Base-by-base conservation (phyloP, 1,140 invertebrate species). In the Heterodera schachtii region DNA sequence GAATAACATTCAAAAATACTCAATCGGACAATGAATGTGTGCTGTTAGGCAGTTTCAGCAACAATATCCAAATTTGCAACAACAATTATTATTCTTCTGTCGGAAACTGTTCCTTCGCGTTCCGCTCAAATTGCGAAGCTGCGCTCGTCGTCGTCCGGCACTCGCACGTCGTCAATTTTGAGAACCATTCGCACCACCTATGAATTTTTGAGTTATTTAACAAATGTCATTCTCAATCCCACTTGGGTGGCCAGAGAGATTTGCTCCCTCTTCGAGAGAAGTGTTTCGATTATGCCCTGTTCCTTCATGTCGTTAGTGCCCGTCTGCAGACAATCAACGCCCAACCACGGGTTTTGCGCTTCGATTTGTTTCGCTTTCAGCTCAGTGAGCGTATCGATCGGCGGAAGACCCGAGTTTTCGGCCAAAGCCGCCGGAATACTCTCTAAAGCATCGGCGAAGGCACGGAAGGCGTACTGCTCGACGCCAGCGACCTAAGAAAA, bases 161-260 rank as follows among this genome's bases (percentile, higher is more conserved):
- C 94, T 82, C 97, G 93, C 74, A 99, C 94, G 90, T 99, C 98
- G 91, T 99, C 98, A 81, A 99, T 99, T 91, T 99, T 99, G 67
- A 99, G 92, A 83, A 99, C 98, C 97, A 99, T 99, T 91, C 98
- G 97, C 8, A 98, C 96, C 44, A 99, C 92, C 90, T 98, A 95
- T 6, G 75, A 88, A 75, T 49, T 49, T 49, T 49, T 4, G 47
- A 6, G 47, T 49, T 49, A 41, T 57, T 49, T n/a, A 80, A 47
- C 11, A 19, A 46, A 74, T 6, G 70, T 19, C 4, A 19, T 16
- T 4, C 1, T 52, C 16, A 11, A 16, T 5, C 21, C 11, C 80
- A 88, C 87, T 84, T 92, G 92, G 0, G 97, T 98, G 2, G 98
- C 97, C 77, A 99, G 91, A 43, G 96, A 92, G 41, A 99, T 95